A percentile compares a stretch with the other conserved stretches of the same genome.
These are phyloP conservation scores for Dryoscopus gambensis DNA, from an alignment of 2,113 vertebrate species.

Conservation along the genomic window DNA sequence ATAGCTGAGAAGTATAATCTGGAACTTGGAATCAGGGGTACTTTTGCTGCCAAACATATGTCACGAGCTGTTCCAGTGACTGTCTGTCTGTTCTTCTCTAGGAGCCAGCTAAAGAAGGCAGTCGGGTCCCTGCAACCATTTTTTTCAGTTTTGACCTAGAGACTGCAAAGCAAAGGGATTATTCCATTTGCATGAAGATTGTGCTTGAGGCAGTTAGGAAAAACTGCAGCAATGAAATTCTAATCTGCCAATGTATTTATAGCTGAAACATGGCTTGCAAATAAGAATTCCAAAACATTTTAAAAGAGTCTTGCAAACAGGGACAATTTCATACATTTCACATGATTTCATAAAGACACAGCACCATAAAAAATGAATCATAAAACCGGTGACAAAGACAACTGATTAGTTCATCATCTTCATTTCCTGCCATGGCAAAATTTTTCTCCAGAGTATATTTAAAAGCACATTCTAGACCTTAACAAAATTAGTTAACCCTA, in stretches of 20 bases:
- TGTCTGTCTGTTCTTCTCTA: background rate
- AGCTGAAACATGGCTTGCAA: background rate
- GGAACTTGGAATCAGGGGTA: background rate
- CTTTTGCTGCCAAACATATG: background rate
- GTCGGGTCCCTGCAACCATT: background rate
- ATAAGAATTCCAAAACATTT: conserved; percentile 19
- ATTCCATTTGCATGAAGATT: background rate
- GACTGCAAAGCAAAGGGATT: background rate
- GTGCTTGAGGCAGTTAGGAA: background rate
- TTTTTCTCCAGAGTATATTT: conserved; percentile 31
- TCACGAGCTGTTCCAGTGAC: background rate
- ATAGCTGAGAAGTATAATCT: background rate
- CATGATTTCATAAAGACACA: conserved; percentile 48
- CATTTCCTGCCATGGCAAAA: background rate
- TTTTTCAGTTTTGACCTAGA: background rate
- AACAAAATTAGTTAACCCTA: conserved; percentile 47
- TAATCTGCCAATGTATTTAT: background rate
- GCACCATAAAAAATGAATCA: conserved; percentile 4
- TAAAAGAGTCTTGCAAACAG: background rate
- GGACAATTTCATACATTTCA: conserved; percentile 29
- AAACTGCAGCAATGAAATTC: background rate
- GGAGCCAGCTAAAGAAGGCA: conserved; percentile 22
- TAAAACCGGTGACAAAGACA: background rate
- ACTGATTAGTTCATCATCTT: conserved; percentile 41
- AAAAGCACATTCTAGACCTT: conserved; percentile 8